Evolutionary conservation across 2,797 vertebrate species (phyloP), one percentile per base, ranked within the genome.

Genomic region (Heliangelus exortis): DNA sequence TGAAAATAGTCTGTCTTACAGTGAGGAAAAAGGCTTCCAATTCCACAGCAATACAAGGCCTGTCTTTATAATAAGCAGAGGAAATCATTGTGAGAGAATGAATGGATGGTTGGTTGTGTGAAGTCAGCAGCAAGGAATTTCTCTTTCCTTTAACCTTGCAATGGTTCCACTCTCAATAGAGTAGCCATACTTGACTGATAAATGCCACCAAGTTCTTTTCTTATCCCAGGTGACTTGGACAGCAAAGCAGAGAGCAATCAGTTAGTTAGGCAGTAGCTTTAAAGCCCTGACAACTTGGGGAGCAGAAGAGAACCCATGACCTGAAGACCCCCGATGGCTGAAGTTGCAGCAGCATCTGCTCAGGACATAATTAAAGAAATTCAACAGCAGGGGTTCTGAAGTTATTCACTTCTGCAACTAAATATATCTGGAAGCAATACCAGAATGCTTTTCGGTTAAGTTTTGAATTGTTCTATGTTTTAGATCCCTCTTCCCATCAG

Each of bases 341-440:
- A 88, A 86, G 54, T 84, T 92, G 92, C 59, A 62, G 78, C 62
- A 55, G 58, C 62, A 51, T 91, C 86, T 94, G 41, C 69, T 91
- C 3, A 4, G 93, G 82, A 79, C 53, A 7, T 71, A 61, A 68
- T 66, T 71, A 59, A 93, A 94, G 36, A 69, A 63, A 66, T 80
- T 69, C 86, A 75, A 8, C 78, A 83, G 69, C 69, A 53, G 71
- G 53, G 78, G 39, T 86, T 96, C 90, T 43, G n/a, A 89, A 95
- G 61, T 71, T 14, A 34, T 78, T 93, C 89, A 51, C 28, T 77
- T 33, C 8, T 87, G 59, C 62, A 72, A 61, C 76, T 89, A 48
- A 57, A 53, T 31, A 3, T 47, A 36, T 66, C 74, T 62, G 33
- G 19, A 69, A 28, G 17, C 39, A 85, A 75, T 36, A 57, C 47